Base-by-base conservation (phyloP, 2,888 invertebrate genomes). In the Cheilosia vulpina region DNA sequence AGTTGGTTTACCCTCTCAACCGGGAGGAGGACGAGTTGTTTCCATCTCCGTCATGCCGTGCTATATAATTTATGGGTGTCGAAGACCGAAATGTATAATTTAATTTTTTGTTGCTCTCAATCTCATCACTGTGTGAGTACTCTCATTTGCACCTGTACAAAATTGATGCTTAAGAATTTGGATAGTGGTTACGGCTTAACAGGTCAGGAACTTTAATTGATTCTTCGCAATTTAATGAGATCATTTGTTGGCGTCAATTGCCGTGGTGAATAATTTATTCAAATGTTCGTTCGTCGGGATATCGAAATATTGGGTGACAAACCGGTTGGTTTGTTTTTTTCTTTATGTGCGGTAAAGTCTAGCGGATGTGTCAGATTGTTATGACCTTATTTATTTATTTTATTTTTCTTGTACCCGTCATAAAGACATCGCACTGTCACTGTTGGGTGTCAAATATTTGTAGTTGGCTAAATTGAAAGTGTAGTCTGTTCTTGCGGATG, bases 111-210 rank as follows among this genome's bases (percentile, higher is more conserved):
- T 38, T 38, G 38, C 13, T 13, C 13, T 34, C 34, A 6, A 13
- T 38, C 38, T 38, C 38, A 34, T 34, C 9, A 21, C 9, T 60
- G 50, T 45, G 31, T 31, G 62, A 38, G 13, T n/a, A 53, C 31
- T 72, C 31, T 53, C 53, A 62, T 72, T 73, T 65, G 73, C 73
- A 73, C 73, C 73, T 73, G 73, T 53, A 45, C 43, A 15, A 68
- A 41, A 47, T 21, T 15, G 41, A 68, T 57, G 34, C 31, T 68
- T 34, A 5, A 9, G 4, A 38, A 45, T 1, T 38, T 38, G 3
- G 13, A 13, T 24, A 34, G 45, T 34, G 55, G 34, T 15, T 57
- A 13, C 57, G 57, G 34, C 47, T 19, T 21, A 47, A 57, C 68
- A 31, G 27, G 55, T 53, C 55, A 11, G 19, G 15, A 7, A 45